A percentile compares a stretch with the other conserved stretches of the same genome.
Conservation (phyloP, 2,113 vertebrate genomes). For the Onychostoma macrolepis region DNA sequence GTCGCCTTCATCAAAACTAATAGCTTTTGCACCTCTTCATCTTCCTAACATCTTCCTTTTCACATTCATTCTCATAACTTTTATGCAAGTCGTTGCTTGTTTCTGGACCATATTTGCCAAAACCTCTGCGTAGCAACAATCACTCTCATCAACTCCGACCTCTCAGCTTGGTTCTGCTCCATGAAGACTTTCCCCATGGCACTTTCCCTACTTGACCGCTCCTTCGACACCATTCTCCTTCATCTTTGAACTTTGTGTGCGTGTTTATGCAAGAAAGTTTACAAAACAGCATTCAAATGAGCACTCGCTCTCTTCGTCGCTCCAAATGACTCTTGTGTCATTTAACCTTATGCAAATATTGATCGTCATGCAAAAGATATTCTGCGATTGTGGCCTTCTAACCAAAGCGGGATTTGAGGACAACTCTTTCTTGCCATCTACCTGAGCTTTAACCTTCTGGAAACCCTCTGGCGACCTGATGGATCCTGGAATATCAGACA, state of each 20-base stretch:
- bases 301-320: not conserved
- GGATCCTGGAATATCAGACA: not conserved
- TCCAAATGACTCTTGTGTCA: not conserved
- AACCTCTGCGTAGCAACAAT: conserved; percentile 20
- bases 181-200: not conserved
- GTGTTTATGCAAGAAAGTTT: conserved; percentile 25
- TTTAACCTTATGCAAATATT: conserved; percentile 36
- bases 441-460: not conserved
- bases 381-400: conserved; percentile 64
- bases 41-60: not conserved
- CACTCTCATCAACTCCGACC: not conserved
- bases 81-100: conserved; percentile 8
- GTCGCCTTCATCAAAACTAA: not conserved
- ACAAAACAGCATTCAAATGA: conserved; percentile 1
- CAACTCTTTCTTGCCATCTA: conserved; percentile 3
- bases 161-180: not conserved
- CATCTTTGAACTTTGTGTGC: not conserved
- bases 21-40: not conserved
- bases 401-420: conserved; percentile 44
- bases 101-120: not conserved
- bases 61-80: not conserved
- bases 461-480: conserved; percentile 11
- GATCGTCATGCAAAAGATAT: conserved; percentile 33
- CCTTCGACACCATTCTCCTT: not conserved
- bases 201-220: not conserved